Conservation (phyloP, 2,797 vertebrate genomes). For the Strix occidentalis region DNA sequence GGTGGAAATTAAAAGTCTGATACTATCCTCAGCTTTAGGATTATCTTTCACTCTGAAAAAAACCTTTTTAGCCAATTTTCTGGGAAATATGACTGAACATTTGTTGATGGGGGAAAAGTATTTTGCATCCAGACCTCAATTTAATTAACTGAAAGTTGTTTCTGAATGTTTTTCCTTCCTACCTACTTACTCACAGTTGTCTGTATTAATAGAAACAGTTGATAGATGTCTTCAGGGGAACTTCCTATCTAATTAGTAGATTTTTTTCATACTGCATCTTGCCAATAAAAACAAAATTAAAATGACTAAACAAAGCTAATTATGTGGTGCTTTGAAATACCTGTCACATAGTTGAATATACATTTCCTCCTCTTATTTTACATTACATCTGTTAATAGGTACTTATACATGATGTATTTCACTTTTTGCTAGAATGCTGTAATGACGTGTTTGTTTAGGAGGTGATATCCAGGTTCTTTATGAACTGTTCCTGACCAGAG, state of each 20-base stretch:
- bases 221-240: conserved; percentile 69
- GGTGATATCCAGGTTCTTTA: not conserved
- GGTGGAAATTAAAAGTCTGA: conserved; percentile 17
- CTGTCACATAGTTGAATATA: conserved; percentile 36
- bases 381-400: not conserved
- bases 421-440: not conserved
- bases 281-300: conserved; percentile 70
- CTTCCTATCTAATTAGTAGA: conserved; percentile 71
- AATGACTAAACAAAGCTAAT: conserved; percentile 73
- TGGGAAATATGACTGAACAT: conserved; percentile 28
- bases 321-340: conserved; percentile 54
- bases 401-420: not conserved
- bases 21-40: not conserved
- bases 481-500: not conserved
- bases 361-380: conserved; percentile 33
- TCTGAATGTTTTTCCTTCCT: conserved; percentile 55
- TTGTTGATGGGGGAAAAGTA: conserved; percentile 38
- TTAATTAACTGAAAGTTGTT: conserved; percentile 65
- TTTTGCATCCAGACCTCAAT: conserved; percentile 53
- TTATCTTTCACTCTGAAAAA: conserved; percentile 19
- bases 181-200: conserved; percentile 58
- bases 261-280: conserved; percentile 65
- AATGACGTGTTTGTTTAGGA: not conserved
- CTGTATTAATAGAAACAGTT: conserved; percentile 65
- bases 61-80: conserved; percentile 30